A percentile compares a stretch with the other conserved stretches of the same genome.
Conservation (phyloP, 2,888 invertebrate species). For the Hydroisotoma schaefferi region DNA sequence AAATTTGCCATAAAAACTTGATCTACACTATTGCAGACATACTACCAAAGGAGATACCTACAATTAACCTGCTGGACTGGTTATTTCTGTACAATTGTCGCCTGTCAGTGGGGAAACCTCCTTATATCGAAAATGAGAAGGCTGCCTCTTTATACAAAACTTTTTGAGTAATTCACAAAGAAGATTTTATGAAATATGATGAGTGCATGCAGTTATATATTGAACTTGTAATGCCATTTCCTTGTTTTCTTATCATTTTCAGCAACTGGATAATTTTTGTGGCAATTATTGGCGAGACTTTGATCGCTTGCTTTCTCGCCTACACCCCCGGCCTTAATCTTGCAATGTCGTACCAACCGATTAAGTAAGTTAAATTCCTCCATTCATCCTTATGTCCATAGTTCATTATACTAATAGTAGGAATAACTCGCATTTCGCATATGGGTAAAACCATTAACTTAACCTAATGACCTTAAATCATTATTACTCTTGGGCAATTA, state of each 20-base stretch:
- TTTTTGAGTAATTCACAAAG: slow-evolving; percentile 23
- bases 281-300: slow-evolving; percentile 12
- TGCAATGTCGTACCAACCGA: slow-evolving; percentile 17
- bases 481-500: too few relatives aligned
- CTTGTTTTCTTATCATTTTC: neutral
- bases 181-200: neutral
- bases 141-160: slow-evolving; percentile 18
- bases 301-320: slow-evolving; percentile 17
- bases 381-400: too few relatives aligned
- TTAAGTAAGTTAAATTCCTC: slow-evolving; percentile 17
- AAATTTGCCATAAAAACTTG: too few relatives aligned
- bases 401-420: too few relatives aligned
- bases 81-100: slow-evolving; percentile 22
- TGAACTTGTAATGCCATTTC: neutral
- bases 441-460: too few relatives aligned
- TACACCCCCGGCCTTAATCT: slow-evolving; percentile 22
- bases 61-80: slow-evolving; percentile 12
- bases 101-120: slow-evolving; percentile 39
- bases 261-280: slow-evolving; percentile 30
- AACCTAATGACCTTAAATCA: too few relatives aligned
- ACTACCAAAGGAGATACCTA: slow-evolving; percentile 6
- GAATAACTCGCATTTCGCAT: too few relatives aligned
- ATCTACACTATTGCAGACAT: slow-evolving; percentile 16
- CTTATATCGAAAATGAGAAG: slow-evolving; percentile 31
- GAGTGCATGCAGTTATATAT: neutral